A percentile compares a stretch with the other conserved stretches of the same genome.
Conservation (phyloP, 2,113 vertebrate genomes). For the Gobiocypris rarus region DNA sequence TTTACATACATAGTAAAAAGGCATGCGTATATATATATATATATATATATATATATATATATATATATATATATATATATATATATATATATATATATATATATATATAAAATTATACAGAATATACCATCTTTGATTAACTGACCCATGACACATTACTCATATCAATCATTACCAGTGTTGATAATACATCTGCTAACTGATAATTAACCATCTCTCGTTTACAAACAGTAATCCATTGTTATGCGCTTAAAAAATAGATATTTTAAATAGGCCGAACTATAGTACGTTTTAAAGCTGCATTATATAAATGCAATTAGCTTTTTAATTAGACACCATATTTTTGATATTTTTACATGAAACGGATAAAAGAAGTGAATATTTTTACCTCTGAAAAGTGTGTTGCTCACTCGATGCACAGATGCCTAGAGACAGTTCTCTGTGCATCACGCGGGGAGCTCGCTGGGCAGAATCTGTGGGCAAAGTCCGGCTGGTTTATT, state of each 20-base stretch:
- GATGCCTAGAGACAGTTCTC: conserved; percentile 41
- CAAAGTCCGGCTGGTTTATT: conserved; percentile 77
- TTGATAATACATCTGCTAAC: conserved; percentile 9
- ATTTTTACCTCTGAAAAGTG: conserved; percentile 50
- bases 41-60: not conserved
- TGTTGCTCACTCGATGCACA: conserved; percentile 47
- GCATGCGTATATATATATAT: not conserved
- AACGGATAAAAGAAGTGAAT: not conserved
- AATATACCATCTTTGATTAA: not conserved
- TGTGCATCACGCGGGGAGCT: conserved; percentile 66
- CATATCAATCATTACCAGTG: conserved; percentile 34
- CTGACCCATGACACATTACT: not conserved
- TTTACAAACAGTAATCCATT: not conserved
- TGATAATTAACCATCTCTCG: not conserved
- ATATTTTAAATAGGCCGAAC: not conserved
- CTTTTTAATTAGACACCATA: not conserved
- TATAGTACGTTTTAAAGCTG: not conserved
- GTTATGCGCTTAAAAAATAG: not conserved
- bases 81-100: not conserved
- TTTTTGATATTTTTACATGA: not conserved
- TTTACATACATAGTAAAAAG: not conserved
- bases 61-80: not conserved
- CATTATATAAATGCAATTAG: not conserved
- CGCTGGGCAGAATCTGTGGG: conserved; percentile 38
- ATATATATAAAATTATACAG: not conserved